Base-by-base conservation (phyloP, 2,797 vertebrate species). In the Labroides dimidiatus region DNA sequence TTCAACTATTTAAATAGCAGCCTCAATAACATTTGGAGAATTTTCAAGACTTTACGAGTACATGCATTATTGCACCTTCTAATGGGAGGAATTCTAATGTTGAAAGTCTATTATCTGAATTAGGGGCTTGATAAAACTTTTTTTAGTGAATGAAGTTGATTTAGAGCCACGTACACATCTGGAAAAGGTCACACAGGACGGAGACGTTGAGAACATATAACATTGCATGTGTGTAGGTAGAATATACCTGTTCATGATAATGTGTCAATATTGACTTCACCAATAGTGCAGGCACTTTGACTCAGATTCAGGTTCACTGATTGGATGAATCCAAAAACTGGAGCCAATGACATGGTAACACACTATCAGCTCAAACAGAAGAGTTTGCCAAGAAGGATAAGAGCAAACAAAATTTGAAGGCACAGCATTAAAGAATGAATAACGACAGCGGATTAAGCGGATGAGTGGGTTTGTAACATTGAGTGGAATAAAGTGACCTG, bases 341-440 rank as follows among this genome's bases (percentile, higher is more conserved):
- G 6, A 80, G 56, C 87, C 89, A 90, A 88, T 89, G 62, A 74
- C 57, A 61, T 61, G 15, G 6, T 23, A 61, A 71, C 89, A 85
- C 81, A 77, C 77, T 64, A 81, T 74, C 80, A 75, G 55, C 27
- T 42, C 75, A 86, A 84, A 87, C 72, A 76, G 48, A 45, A 60
- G 12, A 64, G 53, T 85, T 80, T 85, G 62, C 72, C 45, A 82
- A 76, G 43, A 64, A 54, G 1, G 48, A 64, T 75, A 72, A 49
- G 69, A 84, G 61, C 63, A 89, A 87, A 85, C 73, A 81, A 52
- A 43, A 11, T 72, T 47, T 67, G 45, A 69, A 64, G 62, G 53
- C 42, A 10, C 43, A 45, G 24, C 60, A 48, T 58, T 62, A 48
- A 58, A 68, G 30, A 77, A n/a, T 8, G 21, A 49, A 43, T 48